These are phyloP conservation scores for Andrena flavipes DNA, from an alignment of 2,888 invertebrate genomes.

Conservation along the genomic window DNA sequence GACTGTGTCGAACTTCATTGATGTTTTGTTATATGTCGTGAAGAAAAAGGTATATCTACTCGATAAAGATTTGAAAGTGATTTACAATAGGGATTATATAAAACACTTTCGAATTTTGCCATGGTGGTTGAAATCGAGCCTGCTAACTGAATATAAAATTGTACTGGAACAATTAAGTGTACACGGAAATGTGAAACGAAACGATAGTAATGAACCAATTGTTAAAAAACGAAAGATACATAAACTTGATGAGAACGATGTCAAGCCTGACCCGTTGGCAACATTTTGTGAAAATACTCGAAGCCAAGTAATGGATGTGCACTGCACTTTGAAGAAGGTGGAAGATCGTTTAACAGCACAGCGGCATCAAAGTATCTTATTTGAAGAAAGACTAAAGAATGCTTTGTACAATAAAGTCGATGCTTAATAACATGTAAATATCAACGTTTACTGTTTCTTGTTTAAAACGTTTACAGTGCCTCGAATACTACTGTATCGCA, in stretches of 20 bases:
- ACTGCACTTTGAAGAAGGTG: constrained; percentile 82
- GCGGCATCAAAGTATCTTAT: constrained; percentile 84
- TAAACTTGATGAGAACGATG: constrained; percentile 11
- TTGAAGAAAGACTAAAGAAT: constrained; percentile 85
- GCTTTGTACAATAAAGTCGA: constrained; percentile 80
- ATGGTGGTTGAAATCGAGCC: constrained; percentile 87
- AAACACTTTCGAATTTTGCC: constrained; percentile 86
- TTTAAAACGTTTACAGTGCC: constrained; percentile 1
- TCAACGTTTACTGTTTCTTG: background rate
- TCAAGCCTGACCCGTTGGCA: constrained; percentile 49
- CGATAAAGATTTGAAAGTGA: constrained; percentile 81
- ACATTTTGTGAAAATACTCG: constrained; percentile 64
- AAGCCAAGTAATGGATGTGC: constrained; percentile 56
- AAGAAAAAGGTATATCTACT: constrained; percentile 76
- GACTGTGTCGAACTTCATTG: constrained; percentile 73
- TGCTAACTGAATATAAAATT: constrained; percentile 67
- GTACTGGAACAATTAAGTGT: background rate
- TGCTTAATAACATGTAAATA: background rate
- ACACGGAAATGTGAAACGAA: constrained; percentile 14
- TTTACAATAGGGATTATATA: constrained; percentile 87
- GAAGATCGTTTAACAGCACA: constrained; percentile 86
- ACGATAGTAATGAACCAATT: constrained; percentile 19
- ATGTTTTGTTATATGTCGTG: constrained; percentile 77
- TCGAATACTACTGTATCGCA: constrained; percentile 9
- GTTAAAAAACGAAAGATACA: constrained; percentile 45